phyloP scores from a whole-genome alignment of 2,888 invertebrate species.

The Nomada fabriciana region DNA sequence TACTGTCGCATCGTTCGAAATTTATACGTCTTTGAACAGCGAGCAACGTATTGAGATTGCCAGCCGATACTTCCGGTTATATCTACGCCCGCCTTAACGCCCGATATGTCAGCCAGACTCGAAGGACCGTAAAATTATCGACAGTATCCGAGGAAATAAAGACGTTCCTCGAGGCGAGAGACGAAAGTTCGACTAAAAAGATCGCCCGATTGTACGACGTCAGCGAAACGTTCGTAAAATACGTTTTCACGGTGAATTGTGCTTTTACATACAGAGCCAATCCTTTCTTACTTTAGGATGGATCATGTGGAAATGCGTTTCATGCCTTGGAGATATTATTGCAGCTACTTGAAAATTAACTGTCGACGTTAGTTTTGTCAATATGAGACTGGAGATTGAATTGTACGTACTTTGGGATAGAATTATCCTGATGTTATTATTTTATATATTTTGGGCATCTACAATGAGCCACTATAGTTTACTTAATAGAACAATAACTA shows the following conservation, averaged over 20 bases:
- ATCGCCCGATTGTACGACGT: conserved; percentile 55
- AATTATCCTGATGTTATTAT: too few species aligned
- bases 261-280: conserved; percentile 52
- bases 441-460: too few species aligned
- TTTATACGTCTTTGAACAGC: conserved; percentile 40
- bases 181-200: conserved; percentile 59
- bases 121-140: conserved; percentile 66
- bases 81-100: conserved; percentile 30
- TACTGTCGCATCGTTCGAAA: conserved; percentile 32
- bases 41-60: conserved; percentile 55
- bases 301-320: too few species aligned
- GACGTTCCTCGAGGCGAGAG: conserved; percentile 62
- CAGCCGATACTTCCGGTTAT: conserved; percentile 59
- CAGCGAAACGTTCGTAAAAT: conserved; percentile 58
- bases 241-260: conserved; percentile 66
- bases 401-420: too few species aligned
- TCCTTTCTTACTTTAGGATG: background rate
- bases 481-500: too few species aligned
- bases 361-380: too few species aligned
- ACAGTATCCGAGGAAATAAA: conserved; percentile 68
- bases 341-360: too few species aligned
- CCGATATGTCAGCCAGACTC: conserved; percentile 61
- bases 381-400: too few species aligned
- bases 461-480: too few species aligned
- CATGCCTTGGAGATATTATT: too few species aligned